Evolutionary conservation across 1,140 invertebrate genomes (phyloP), one percentile per base, ranked within the genome.

Genomic region (Macrobrachium rosenbergii): DNA sequence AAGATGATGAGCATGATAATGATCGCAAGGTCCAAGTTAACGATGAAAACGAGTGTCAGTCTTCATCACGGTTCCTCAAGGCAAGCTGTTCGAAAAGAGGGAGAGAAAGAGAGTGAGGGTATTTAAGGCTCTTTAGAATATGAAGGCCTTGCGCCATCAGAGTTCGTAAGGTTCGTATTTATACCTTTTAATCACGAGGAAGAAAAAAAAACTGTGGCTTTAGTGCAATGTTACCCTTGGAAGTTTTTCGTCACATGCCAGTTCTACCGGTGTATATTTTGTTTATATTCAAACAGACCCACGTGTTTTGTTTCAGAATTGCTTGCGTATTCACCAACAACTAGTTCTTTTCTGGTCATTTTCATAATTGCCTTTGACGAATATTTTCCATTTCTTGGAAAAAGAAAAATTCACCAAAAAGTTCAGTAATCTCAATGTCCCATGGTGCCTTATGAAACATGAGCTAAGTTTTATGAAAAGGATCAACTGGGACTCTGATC

Each of bases 401-500:
- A 43, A 43, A 67, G 21, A 45, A 62, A 10, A 37, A 81, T 14
- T 19, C 5, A 12, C n/a, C 5, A 14, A 60, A 16, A 59, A 19
- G 23, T 43, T 77, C 62, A 79, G 79, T 87, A 2, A 52, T 52
- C 7, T 52, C 52, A 10, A 52, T 52, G 52, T 52, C 8, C 52
- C 84, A 62, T 87, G 67, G 80, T 73, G n/a, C 77, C 79, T 87
- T 87, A 80, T 87, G 84, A 87, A 87, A 87, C 77, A 60, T 45
- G 77, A 81, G 64, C 84, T 76, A 87, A 87, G 84, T 67, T 87
- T 87, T 87, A 87, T 87, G 84, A 76, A 52, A 52, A 87, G 64
- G 84, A 78, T 87, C 77, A 87, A 87, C 84, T 80, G 72, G 72
- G 84, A 87, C 84, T 86, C 62, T 87, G 80, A 87, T 87, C 84